These are phyloP conservation scores for Furcifer pardalis DNA, from an alignment of 2,797 vertebrate species.

Conservation along the genomic window DNA sequence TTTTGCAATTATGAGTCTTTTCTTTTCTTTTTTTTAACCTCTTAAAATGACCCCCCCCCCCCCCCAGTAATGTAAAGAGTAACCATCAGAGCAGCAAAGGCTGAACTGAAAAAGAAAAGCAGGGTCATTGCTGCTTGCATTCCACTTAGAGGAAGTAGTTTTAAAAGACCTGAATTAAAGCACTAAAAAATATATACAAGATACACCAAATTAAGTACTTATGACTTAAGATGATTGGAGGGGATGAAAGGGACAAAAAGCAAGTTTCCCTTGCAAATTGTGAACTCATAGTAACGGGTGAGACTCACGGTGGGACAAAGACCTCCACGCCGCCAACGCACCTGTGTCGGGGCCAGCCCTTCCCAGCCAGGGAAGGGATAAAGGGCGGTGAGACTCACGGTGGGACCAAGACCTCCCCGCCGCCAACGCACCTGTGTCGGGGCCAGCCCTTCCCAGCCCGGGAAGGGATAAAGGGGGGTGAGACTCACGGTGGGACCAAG, in stretches of 20 bases:
- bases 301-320: too few species aligned
- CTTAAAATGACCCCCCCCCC: constrained; percentile 69
- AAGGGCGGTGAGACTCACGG: too few species aligned
- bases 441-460: too few species aligned
- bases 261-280: background rate
- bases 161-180: constrained; percentile 17
- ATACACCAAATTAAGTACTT: background rate
- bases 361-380: too few species aligned
- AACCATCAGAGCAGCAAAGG: constrained; percentile 32
- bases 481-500: too few species aligned
- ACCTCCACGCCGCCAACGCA: too few species aligned
- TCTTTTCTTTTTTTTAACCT: constrained; percentile 44
- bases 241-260: background rate
- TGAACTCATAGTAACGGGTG: too few species aligned
- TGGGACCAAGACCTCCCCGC: too few species aligned
- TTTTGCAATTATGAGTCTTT: constrained; percentile 20
- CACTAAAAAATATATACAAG: background rate
- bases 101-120: constrained; percentile 23
- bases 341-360: too few species aligned
- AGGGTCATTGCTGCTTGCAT: constrained; percentile 8
- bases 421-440: too few species aligned
- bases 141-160: constrained; percentile 30
- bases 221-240: background rate
- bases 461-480: too few species aligned
- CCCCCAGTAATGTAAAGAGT: constrained; percentile 54